Evolutionary conservation across 2,797 vertebrate genomes (phyloP).

Genomic region (Enteromius paludinosus): DNA sequence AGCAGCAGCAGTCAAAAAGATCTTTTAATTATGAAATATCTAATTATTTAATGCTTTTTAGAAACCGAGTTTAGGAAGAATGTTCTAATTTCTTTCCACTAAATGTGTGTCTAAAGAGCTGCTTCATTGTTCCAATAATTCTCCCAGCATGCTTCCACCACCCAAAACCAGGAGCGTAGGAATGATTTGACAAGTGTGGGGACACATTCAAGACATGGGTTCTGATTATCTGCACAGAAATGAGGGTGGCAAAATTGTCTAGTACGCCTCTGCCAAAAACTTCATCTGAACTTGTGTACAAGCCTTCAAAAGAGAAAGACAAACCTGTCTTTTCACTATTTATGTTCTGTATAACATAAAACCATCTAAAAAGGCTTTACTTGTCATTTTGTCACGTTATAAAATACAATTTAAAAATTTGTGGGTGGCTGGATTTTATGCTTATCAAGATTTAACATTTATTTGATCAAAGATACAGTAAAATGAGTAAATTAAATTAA

Average conservation of each 20-base stretch:
- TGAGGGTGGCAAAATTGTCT: background rate
- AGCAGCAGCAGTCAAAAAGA: background rate
- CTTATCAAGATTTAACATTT: background rate
- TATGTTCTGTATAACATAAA: background rate
- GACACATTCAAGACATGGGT: background rate
- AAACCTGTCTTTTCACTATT: background rate
- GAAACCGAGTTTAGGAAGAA: background rate
- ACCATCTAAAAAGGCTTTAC: background rate
- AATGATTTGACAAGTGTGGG: slow-evolving; percentile 18
- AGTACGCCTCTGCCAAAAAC: slow-evolving; percentile 1
- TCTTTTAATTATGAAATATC: background rate
- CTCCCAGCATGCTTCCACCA: background rate
- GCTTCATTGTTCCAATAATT: background rate
- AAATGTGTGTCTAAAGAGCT: background rate
- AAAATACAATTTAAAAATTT: too few relatives aligned
- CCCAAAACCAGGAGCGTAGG: background rate
- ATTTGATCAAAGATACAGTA: background rate
- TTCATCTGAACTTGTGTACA: background rate
- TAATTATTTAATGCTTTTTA: background rate
- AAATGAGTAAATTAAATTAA: background rate
- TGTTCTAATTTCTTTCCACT: background rate
- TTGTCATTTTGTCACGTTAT: background rate
- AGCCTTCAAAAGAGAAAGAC: background rate
- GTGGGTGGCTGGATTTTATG: background rate
- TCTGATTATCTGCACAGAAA: slow-evolving; percentile 19